Percentiles rank a stretch among this genome's conserved stretches.
Conservation (phyloP, 2,888 invertebrate species). For the Agrilus mali region DNA sequence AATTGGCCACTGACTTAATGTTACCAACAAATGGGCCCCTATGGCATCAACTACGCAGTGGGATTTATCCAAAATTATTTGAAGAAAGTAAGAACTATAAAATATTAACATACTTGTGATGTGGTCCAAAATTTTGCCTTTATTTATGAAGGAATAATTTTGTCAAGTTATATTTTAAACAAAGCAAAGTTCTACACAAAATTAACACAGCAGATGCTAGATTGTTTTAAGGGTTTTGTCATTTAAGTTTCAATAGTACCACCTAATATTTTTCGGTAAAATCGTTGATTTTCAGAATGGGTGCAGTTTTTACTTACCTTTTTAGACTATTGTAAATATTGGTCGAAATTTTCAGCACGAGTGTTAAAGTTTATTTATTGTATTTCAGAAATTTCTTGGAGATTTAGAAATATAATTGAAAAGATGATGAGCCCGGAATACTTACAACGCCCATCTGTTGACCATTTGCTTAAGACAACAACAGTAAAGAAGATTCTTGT, state of each 20-base stretch:
- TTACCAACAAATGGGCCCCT: conserved; percentile 53
- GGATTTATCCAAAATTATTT: conserved; percentile 39
- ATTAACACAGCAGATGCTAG: neutral
- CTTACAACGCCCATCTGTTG: conserved; percentile 38
- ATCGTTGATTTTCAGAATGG: no score
- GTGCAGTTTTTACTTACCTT: no score
- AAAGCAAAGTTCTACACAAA: neutral
- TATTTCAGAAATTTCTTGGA: conserved; percentile 5
- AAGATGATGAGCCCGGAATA: conserved; percentile 45
- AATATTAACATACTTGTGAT: conserved; percentile 1
- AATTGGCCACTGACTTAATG: conserved; percentile 56
- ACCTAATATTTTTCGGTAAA: no score
- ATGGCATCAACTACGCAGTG: conserved; percentile 53
- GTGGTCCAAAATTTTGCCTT: no score
- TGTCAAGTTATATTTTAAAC: neutral
- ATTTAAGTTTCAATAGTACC: no score
- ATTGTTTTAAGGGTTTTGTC: no score
- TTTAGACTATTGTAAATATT: no score
- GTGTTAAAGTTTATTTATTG: neutral
- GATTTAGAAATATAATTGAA: conserved; percentile 38
- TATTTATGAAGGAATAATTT: no score
- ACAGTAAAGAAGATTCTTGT: conserved; percentile 2
- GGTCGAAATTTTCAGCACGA: no score
- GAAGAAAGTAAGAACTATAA: conserved; percentile 25
- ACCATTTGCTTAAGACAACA: conserved; percentile 32